Evolutionary conservation across 2,797 vertebrate species (phyloP).

Genomic region (Myiotriccus ornatus): DNA sequence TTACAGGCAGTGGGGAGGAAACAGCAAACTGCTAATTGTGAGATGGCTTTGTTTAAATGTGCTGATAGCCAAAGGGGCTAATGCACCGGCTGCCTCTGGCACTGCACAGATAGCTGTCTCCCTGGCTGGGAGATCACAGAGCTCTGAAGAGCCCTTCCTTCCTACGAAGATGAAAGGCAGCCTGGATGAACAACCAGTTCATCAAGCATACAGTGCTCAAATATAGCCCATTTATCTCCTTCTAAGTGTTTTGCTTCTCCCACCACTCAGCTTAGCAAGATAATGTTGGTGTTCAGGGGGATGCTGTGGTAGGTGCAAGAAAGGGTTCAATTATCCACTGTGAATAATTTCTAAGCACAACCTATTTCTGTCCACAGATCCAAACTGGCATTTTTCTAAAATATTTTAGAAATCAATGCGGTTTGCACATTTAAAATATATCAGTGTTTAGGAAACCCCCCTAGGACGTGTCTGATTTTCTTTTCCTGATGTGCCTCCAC

Average conservation of each 20-base stretch:
- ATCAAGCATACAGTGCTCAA: background rate
- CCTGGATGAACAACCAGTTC: background rate
- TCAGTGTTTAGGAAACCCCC: background rate
- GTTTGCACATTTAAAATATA: background rate
- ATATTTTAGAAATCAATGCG: background rate
- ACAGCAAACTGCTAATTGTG: background rate
- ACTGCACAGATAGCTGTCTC: background rate
- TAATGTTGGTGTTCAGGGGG: background rate
- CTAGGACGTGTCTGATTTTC: background rate
- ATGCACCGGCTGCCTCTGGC: constrained; percentile 5
- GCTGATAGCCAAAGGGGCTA: background rate
- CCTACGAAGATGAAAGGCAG: constrained; percentile 33
- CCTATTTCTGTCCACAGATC: background rate
- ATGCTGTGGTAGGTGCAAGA: background rate
- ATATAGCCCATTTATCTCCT: constrained; percentile 36
- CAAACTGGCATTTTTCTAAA: background rate
- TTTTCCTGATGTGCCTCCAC: accelerated
- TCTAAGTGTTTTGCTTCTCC: constrained; percentile 3
- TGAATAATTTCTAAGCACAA: background rate
- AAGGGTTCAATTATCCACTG: background rate
- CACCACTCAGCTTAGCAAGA: constrained; percentile 27
- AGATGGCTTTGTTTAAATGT: background rate
- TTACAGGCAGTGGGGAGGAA: background rate
- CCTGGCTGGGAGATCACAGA: constrained; percentile 29
- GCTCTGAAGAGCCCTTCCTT: constrained; percentile 13